phyloP scores from a whole-genome alignment of 2,113 vertebrate genomes.

The Crotalus horridus region DNA sequence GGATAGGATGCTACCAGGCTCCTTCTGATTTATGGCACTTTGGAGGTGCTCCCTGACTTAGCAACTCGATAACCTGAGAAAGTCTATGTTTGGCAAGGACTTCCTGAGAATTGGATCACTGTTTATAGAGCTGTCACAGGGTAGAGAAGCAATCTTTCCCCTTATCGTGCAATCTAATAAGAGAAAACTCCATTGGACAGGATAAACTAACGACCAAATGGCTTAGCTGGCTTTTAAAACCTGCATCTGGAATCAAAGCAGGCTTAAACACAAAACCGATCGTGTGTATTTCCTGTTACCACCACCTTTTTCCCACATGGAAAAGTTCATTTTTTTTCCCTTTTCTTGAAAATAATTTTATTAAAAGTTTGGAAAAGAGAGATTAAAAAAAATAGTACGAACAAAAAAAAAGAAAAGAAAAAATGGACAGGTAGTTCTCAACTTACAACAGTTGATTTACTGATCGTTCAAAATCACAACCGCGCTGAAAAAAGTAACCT shows the following conservation, averaged over 20 bases:
- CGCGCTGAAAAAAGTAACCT: neutral
- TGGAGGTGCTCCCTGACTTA: neutral
- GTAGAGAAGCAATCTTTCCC: neutral
- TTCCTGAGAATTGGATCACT: neutral
- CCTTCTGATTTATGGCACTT: neutral
- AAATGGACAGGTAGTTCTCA: neutral
- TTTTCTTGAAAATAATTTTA: constrained; percentile 19
- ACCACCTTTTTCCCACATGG: neutral
- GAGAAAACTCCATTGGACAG: constrained; percentile 19
- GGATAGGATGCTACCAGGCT: neutral
- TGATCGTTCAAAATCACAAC: neutral
- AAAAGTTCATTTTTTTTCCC: neutral
- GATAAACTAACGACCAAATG: constrained; percentile 38
- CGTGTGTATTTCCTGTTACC: neutral
- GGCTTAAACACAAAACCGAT: constrained; percentile 15
- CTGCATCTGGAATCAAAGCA: constrained; percentile 37
- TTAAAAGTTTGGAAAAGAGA: neutral
- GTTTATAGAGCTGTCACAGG: neutral
- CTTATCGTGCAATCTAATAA: neutral
- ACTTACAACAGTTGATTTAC: neutral
- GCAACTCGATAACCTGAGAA: neutral
- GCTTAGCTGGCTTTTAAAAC: constrained; percentile 54
- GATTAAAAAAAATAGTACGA: neutral
- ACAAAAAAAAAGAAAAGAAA: neutral
- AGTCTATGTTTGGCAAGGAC: neutral